These are phyloP conservation scores for Drosophila pullipes DNA, from an alignment of 2,888 invertebrate genomes.

Conservation along the genomic window DNA sequence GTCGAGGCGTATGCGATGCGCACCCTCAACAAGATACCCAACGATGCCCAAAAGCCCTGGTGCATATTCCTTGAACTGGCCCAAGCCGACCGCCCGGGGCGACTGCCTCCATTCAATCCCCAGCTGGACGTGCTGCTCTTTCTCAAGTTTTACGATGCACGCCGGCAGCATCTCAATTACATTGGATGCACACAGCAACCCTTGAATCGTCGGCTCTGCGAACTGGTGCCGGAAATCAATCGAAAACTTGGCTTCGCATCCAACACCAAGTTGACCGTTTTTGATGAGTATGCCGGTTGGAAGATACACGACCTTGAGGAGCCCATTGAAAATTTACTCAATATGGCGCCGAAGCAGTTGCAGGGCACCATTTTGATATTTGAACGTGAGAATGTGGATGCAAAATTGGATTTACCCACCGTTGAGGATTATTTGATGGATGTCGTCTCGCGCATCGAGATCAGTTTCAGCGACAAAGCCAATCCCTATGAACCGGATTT, in stretches of 20 bases:
- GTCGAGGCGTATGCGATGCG: constrained; percentile 90
- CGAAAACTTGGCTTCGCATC: constrained; percentile 94
- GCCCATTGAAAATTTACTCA: constrained; percentile 92
- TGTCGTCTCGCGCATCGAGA: constrained; percentile 94
- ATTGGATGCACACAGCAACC: constrained; percentile 97
- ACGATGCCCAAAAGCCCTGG: constrained; percentile 89
- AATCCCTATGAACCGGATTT: constrained; percentile 93
- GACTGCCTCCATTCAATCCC: constrained; percentile 94
- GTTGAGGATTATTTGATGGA: constrained; percentile 97
- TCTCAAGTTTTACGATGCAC: constrained; percentile 93
- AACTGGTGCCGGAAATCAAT: constrained; percentile 94
- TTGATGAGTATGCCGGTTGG: constrained; percentile 88
- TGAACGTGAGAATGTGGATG: constrained; percentile 94
- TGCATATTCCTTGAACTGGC: constrained; percentile 95
- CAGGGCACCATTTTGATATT: constrained; percentile 99
- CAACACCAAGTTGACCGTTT: constrained; percentile 94
- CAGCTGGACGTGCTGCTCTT: constrained; percentile 89
- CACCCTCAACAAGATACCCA: constrained; percentile 87
- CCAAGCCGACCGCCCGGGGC: constrained; percentile 91
- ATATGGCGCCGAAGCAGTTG: constrained; percentile 89
- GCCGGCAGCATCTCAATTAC: constrained; percentile 95
- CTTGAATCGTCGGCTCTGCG: constrained; percentile 92
- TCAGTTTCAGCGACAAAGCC: constrained; percentile 98
- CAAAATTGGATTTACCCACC: constrained; percentile 93
- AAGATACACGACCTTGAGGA: constrained; percentile 86